These are phyloP conservation scores for Peromyscus nudipes DNA, from an alignment of 2,797 vertebrate species.

Conservation along the genomic window DNA sequence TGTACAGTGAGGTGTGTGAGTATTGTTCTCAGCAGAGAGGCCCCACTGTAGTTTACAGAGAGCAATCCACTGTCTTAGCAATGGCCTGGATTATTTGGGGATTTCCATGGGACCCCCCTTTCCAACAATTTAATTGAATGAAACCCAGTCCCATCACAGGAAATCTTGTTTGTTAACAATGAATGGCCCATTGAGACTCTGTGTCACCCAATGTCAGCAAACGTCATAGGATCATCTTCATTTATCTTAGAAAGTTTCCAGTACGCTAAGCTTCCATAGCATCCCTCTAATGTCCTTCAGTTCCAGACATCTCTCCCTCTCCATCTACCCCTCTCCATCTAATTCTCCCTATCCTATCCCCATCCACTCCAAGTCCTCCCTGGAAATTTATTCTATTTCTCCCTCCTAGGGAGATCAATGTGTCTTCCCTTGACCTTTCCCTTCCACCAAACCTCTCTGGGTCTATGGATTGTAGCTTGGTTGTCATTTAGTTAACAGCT, in stretches of 20 bases:
- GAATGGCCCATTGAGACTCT: too few species aligned
- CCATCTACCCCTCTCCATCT: fast-evolving
- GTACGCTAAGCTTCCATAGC: background rate
- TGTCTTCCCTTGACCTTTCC: background rate
- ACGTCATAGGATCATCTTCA: background rate
- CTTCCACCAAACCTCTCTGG: background rate
- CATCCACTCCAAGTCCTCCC: background rate
- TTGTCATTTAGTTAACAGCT: background rate
- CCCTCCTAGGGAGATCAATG: background rate
- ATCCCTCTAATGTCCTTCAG: background rate
- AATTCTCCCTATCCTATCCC: background rate
- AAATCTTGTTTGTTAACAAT: background rate
- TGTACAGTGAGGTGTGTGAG: background rate
- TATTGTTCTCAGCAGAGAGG: background rate
- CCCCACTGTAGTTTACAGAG: background rate
- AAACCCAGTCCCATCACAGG: background rate
- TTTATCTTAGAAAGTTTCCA: background rate
- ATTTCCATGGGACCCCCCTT: background rate
- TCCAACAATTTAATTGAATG: background rate
- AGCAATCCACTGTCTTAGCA: background rate
- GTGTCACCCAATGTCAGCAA: background rate
- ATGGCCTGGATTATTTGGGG: background rate
- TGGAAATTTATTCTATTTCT: background rate
- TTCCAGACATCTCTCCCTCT: background rate
- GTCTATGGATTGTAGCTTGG: background rate